Conservation (phyloP, 2,113 vertebrate species). For the Sclerurus mexicanus region DNA sequence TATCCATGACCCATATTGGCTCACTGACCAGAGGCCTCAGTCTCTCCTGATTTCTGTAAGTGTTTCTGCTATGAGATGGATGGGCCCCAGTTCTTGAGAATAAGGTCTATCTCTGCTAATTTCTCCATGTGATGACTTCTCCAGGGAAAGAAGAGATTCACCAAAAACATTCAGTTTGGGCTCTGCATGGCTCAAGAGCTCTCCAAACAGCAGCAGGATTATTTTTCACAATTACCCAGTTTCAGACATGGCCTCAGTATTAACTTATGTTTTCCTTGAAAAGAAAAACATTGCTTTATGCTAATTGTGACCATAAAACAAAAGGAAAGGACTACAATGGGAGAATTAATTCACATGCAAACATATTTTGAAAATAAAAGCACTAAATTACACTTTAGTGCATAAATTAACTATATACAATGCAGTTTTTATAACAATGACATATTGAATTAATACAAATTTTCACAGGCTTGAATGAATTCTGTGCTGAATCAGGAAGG, state of each 20-base stretch:
- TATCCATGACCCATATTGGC: not conserved
- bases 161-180: not conserved
- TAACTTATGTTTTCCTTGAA: conserved; percentile 13
- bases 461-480: conserved; percentile 40
- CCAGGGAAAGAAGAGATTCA: not conserved
- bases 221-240: conserved; percentile 8
- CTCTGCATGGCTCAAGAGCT: not conserved
- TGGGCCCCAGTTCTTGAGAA: not conserved
- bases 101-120: not conserved
- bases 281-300: conserved; percentile 15
- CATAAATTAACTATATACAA: conserved; percentile 2
- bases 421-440: conserved; percentile 32
- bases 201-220: not conserved
- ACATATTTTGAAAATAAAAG: conserved; percentile 36
- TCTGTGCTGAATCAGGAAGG: conserved; percentile 20
- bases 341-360: not conserved
- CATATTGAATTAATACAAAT: conserved; percentile 58
- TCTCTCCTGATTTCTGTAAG: not conserved
- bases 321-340: not conserved
- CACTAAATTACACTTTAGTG: conserved; percentile 40
- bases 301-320: conserved; percentile 45
- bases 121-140: not conserved
- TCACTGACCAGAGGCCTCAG: not conserved
- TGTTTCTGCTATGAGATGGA: not conserved
- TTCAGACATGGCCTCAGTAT: not conserved